Conservation (phyloP, 2,888 invertebrate species). For the Drosophila sordidapex region DNA sequence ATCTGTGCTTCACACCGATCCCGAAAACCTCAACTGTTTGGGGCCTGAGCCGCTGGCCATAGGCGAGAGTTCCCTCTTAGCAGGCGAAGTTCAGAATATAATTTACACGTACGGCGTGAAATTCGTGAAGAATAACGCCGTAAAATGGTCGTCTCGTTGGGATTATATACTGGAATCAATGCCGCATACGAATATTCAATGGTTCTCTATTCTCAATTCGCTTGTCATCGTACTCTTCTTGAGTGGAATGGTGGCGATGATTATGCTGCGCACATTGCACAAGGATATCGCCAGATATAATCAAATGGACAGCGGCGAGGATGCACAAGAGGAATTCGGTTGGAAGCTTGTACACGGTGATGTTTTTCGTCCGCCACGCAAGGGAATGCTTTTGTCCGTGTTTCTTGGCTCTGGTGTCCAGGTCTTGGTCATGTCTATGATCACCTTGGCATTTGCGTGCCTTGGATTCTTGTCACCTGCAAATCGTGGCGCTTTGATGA, state of each 20-base stretch:
- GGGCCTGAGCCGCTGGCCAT: slow-evolving; percentile 89
- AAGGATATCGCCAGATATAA: slow-evolving; percentile 99
- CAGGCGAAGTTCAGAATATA: slow-evolving; percentile 87
- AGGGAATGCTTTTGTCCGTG: slow-evolving; percentile 98
- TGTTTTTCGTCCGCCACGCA: slow-evolving; percentile 97
- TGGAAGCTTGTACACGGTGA: slow-evolving; percentile 99
- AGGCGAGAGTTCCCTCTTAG: slow-evolving; percentile 86
- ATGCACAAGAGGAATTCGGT: slow-evolving; percentile 93
- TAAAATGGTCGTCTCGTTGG: slow-evolving; percentile 99
- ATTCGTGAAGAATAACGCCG: slow-evolving; percentile 91
- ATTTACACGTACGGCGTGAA: slow-evolving; percentile 94
- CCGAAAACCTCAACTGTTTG: slow-evolving; percentile 85
- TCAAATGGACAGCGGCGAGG: slow-evolving; percentile 95
- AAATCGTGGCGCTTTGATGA: slow-evolving; percentile 99
- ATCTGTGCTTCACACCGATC: slow-evolving; percentile 86
- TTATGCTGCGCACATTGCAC: slow-evolving; percentile 97
- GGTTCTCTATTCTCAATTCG: slow-evolving; percentile 99
- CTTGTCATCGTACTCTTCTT: slow-evolving; percentile 98
- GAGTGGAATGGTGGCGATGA: slow-evolving; percentile 99
- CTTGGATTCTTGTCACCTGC: slow-evolving; percentile 99
- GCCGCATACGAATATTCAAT: slow-evolving; percentile 99
- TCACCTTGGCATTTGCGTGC: slow-evolving; percentile 99
- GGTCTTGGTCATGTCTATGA: slow-evolving; percentile 96
- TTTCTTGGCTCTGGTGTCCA: slow-evolving; percentile 98
- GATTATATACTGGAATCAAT: slow-evolving; percentile 99